Conservation (phyloP, 1,140 invertebrate genomes). For the Varroa destructor region DNA sequence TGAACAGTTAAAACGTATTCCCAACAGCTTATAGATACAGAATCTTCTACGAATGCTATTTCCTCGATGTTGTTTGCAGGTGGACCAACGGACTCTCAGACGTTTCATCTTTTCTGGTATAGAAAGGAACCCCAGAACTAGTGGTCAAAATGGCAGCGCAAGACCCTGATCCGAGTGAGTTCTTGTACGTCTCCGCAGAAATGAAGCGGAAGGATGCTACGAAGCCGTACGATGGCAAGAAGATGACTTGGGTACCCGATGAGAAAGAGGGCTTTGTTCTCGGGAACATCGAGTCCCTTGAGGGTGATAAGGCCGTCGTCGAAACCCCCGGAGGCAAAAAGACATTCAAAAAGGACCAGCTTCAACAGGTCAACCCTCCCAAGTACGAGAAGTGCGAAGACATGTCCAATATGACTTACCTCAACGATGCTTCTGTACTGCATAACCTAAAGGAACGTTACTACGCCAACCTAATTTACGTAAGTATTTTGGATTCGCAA, state of each 20-base stretch:
- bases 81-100: conserved; percentile 25
- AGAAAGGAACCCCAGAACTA: conserved; percentile 15
- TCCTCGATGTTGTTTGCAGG: background rate
- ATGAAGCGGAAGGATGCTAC: conserved; percentile 90
- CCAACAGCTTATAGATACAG: too few relatives aligned
- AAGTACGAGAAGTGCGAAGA: conserved; percentile 98
- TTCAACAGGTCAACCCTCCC: conserved; percentile 87
- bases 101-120: conserved; percentile 17
- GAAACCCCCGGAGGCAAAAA: conserved; percentile 61
- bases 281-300: conserved; percentile 93
- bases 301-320: conserved; percentile 92
- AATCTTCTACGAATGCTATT: background rate
- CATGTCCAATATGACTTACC: conserved; percentile 95
- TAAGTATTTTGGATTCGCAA: conserved; percentile 53
- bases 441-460: conserved; percentile 93
- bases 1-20: too few relatives aligned
- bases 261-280: conserved; percentile 91
- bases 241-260: conserved; percentile 95
- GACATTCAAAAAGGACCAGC: too few relatives aligned
- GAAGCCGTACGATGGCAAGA: conserved; percentile 98
- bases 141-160: conserved; percentile 32
- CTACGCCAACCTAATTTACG: conserved; percentile 86
- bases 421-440: conserved; percentile 91
- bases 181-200: conserved; percentile 81
- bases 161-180: conserved; percentile 85